phyloP scores from a whole-genome alignment of 2,888 invertebrate genomes.

The Torymus aiolomorphi region DNA sequence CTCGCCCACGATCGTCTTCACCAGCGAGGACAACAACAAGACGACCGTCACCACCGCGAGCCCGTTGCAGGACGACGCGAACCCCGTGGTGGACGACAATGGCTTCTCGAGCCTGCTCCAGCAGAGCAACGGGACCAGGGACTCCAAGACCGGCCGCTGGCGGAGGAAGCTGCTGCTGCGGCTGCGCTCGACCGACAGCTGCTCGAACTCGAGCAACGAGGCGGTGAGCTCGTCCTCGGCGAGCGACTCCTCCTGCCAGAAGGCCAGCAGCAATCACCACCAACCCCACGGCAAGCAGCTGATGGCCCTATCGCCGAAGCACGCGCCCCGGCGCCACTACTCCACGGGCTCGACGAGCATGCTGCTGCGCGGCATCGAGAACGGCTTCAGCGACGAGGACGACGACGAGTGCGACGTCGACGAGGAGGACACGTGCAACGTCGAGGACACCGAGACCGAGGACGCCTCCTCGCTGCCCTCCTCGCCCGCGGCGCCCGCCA shows the following conservation, averaged over 20 bases:
- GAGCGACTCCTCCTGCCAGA: conserved; percentile 56
- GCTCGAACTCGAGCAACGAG: conserved; percentile 67
- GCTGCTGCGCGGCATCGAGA: conserved; percentile 65
- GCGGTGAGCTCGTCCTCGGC: conserved; percentile 64
- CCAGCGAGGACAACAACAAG: conserved; percentile 50
- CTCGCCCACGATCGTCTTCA: conserved; percentile 60
- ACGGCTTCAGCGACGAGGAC: conserved; percentile 69
- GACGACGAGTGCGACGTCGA: conserved; percentile 61
- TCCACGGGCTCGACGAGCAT: conserved; percentile 64
- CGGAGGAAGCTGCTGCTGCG: conserved; percentile 78
- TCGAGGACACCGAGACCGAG: conserved; percentile 50
- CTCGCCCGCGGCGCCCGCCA: conserved; percentile 71
- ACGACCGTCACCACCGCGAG: conserved; percentile 37
- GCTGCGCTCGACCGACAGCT: conserved; percentile 75
- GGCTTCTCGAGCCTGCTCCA: conserved; percentile 15
- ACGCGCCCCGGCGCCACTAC: conserved; percentile 46
- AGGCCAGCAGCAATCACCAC: conserved; percentile 60
- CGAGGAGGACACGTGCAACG: conserved; percentile 56
- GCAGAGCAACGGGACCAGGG: conserved; percentile 61
- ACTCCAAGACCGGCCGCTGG: conserved; percentile 77
- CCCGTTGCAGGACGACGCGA: conserved; percentile 51
- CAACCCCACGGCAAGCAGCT: conserved; percentile 54
- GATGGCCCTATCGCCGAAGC: conserved; percentile 33
- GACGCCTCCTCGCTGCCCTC: conserved; percentile 70
- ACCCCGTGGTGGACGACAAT: conserved; percentile 32